Base-by-base conservation (phyloP, 2,113 vertebrate species). In the Odocoileus hemionus region DNA sequence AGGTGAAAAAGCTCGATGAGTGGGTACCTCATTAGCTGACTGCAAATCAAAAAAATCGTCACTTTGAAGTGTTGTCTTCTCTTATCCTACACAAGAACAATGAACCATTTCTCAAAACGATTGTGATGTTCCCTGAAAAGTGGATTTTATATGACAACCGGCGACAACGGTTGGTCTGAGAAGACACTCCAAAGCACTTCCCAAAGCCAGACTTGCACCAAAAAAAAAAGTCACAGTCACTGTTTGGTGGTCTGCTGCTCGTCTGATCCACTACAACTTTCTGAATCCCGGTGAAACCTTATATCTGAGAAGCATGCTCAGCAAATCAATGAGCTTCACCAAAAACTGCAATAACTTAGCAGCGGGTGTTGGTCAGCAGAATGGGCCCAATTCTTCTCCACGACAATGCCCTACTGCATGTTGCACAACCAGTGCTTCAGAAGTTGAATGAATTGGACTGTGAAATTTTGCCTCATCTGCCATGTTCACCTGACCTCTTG, bases 281-380 rank as follows among this genome's bases (percentile, higher is more conserved):
- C 11, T 43, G 36, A 76, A 76, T 76, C 70, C 12, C 0, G 0
- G 23, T 1, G 0, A 43, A 76, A 43, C 36, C 36, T 76, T 76
- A 26, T 21, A 76, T 76, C 36, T 76, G 36, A 76, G 70, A 76
- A 76, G 39, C 39, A 43, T 43, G n/a, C 23, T 76, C 70, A 76
- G 39, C 39, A 76, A 26, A 76, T 43, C 6, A 1, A 14, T 76
- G 70, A 76, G 23, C 21, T 76, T 23, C 70, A 43, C 39, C 70
- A 43, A 43, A 76, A 76, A 43, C 70, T 25, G 70, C 70, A 76
- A 5, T 26, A 12, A 43, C 25, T 76, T 36, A 36, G 5, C 12
- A 43, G 36, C 36, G 0, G 1, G 23, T 12, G 14, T 43, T 76
- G 39, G 21, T 76, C 70, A 76, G 23, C 70, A 76, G 70, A 76